Percentiles rank a stretch among this genome's conserved stretches.
Evolutionary conservation across 2,888 invertebrate genomes (phyloP).

Genomic region (Serripes groenlandicus): DNA sequence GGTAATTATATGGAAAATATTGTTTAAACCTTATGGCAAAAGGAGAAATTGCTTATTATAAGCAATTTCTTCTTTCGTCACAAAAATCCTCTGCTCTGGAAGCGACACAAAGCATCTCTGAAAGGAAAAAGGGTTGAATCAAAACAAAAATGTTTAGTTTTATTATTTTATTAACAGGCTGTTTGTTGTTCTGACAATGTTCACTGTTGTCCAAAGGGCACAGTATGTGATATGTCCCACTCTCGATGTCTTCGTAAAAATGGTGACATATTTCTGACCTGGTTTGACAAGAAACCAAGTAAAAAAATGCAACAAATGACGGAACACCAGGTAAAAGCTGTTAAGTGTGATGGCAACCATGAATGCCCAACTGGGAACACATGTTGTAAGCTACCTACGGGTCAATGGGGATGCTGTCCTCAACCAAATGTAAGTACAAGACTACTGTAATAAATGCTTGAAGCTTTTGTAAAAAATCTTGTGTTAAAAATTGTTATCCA

Average conservation of each 20-base stretch:
- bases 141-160: not conserved
- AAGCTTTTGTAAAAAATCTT: no score
- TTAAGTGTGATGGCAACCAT: slow-evolving; percentile 52
- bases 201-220: slow-evolving; percentile 79
- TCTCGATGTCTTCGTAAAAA: not conserved
- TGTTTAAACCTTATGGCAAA: not conserved
- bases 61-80: not conserved
- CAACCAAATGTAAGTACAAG: slow-evolving; percentile 55
- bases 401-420: slow-evolving; percentile 75
- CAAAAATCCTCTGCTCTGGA: no score
- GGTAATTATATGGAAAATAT: no score
- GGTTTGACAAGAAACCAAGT: not conserved
- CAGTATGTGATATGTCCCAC: slow-evolving; percentile 64
- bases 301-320: not conserved
- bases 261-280: not conserved
- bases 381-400: slow-evolving; percentile 66
- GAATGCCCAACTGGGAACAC: slow-evolving; percentile 68
- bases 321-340: not conserved
- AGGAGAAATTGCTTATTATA: not conserved
- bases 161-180: slow-evolving; percentile 52
- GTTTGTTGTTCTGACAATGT: slow-evolving; percentile 79
- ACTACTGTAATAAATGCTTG: not conserved
- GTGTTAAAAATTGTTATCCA: no score
- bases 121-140: not conserved
- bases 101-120: no score